phyloP scores from a whole-genome alignment of 1,140 invertebrate species.

The Drosophila navojoa region DNA sequence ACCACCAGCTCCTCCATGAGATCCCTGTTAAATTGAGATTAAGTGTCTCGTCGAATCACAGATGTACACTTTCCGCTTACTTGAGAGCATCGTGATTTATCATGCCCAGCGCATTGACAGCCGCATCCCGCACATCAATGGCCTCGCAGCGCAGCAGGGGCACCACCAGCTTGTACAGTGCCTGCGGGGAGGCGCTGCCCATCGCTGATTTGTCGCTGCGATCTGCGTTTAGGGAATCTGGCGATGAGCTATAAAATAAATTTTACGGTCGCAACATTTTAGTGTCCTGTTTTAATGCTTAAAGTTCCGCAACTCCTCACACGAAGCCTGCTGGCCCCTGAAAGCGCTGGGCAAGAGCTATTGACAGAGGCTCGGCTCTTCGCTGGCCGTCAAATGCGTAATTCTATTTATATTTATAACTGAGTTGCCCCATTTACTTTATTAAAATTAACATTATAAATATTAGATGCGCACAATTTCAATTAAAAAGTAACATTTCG shows the following conservation, averaged over 20 bases:
- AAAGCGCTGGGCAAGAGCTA: conserved; percentile 2
- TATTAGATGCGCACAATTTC: conserved; percentile 66
- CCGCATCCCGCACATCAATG: conserved; percentile 95
- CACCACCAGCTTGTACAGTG: conserved; percentile 95
- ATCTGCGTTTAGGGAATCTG: conserved; percentile 92
- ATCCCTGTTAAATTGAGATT: conserved; percentile 87
- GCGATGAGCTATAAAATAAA: conserved; percentile 89
- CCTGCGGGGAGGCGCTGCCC: conserved; percentile 89
- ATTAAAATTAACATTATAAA: conserved; percentile 69
- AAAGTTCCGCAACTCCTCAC: background rate
- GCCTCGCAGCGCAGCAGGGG: conserved; percentile 95
- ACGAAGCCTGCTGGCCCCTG: background rate
- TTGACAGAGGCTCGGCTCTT: conserved; percentile 16
- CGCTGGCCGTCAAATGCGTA: conserved; percentile 1
- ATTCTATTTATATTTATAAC: conserved; percentile 31
- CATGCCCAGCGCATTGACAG: conserved; percentile 95
- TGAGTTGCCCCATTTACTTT: background rate
- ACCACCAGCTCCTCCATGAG: conserved; percentile 97
- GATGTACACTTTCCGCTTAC: conserved; percentile 86
- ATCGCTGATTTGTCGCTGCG: conserved; percentile 88
- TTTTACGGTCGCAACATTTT: conserved; percentile 69
- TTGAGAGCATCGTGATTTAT: conserved; percentile 96
- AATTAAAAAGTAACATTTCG: conserved; percentile 55
- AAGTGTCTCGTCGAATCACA: conserved; percentile 11
- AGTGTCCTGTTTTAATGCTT: conserved; percentile 41